phyloP scores from a whole-genome alignment of 2,888 invertebrate genomes.

The Leptinotarsa tumamoca region DNA sequence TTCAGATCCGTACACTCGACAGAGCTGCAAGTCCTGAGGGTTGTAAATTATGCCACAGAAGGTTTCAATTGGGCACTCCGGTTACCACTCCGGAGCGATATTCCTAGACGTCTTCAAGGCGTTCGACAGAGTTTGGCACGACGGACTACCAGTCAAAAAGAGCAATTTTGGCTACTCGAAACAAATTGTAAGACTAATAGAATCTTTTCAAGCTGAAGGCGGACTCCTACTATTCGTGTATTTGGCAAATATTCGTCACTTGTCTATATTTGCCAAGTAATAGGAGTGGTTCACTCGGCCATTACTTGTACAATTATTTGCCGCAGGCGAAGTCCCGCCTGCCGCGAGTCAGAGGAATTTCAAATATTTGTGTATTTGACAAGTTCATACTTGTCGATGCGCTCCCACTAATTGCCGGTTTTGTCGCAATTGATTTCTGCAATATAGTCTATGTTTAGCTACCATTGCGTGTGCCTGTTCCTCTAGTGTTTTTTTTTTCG shows the following conservation, averaged over 20 bases:
- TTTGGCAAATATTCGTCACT: conserved; percentile 28
- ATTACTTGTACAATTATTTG: conserved; percentile 27
- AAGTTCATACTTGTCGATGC: conserved; percentile 17
- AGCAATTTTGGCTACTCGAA: too few relatives aligned
- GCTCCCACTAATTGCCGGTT: not conserved
- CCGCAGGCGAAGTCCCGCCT: conserved; percentile 13
- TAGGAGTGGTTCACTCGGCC: conserved; percentile 23
- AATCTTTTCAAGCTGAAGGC: too few relatives aligned
- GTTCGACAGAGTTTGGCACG: too few relatives aligned
- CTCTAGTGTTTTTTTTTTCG: not conserved
- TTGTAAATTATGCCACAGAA: too few relatives aligned
- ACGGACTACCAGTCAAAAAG: too few relatives aligned
- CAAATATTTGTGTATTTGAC: conserved; percentile 21
- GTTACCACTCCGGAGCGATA: too few relatives aligned
- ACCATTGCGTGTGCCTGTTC: not conserved
- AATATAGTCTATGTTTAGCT: not conserved
- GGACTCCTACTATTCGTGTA: not conserved
- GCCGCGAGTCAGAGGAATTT: conserved; percentile 25
- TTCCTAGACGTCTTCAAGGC: too few relatives aligned
- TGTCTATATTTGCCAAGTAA: conserved; percentile 23
- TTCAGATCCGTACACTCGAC: too few relatives aligned
- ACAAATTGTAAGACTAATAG: too few relatives aligned
- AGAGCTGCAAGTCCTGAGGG: too few relatives aligned
- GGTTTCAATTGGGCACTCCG: too few relatives aligned
- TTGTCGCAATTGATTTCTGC: not conserved